These are phyloP conservation scores for Phalanger gymnotis DNA, from an alignment of 2,797 vertebrate genomes.

Conservation along the genomic window DNA sequence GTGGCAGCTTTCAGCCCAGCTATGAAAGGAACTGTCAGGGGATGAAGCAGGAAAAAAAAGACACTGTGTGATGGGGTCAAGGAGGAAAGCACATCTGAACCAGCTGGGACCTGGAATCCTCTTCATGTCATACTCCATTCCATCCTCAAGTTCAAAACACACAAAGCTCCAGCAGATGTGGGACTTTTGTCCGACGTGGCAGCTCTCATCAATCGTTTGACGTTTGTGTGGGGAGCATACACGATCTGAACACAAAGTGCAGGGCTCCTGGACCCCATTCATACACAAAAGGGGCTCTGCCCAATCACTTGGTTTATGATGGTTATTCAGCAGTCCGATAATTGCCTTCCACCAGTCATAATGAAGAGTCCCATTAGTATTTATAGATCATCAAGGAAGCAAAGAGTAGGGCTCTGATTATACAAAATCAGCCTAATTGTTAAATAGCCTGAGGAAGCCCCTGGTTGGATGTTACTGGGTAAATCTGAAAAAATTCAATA, in stretches of 20 bases:
- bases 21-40: neutral
- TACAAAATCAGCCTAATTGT: constrained; percentile 62
- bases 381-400: constrained; percentile 66
- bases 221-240: neutral
- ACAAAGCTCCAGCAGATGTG: neutral
- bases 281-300: neutral
- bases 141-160: neutral
- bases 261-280: constrained; percentile 13
- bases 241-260: neutral
- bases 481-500: constrained; percentile 56
- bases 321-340: constrained; percentile 61
- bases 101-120: neutral
- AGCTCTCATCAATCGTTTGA: neutral
- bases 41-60: too few relatives aligned
- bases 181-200: neutral
- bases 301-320: constrained; percentile 29
- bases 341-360: constrained; percentile 57
- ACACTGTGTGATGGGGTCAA: neutral
- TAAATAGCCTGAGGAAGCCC: constrained; percentile 56
- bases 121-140: neutral
- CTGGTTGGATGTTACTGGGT: constrained; percentile 27
- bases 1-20: neutral
- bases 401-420: constrained; percentile 52
- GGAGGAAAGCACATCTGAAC: neutral
- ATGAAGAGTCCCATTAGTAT: constrained; percentile 69